Base-by-base conservation (phyloP, 2,888 invertebrate genomes). In the Metallyticus violacea region DNA sequence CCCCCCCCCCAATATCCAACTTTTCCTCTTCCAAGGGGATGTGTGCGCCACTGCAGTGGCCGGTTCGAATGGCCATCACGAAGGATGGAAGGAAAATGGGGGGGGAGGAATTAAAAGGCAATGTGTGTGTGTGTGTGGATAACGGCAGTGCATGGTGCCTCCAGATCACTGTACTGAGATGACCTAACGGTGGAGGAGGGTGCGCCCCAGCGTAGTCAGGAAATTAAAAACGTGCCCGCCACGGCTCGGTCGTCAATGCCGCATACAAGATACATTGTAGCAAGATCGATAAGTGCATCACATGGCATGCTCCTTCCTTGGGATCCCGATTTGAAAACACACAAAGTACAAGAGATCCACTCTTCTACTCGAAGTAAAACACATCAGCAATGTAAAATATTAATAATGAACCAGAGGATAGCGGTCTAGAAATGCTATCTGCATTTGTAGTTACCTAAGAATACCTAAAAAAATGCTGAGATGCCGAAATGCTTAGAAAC, bases 141-240 rank as follows among this genome's bases (percentile, higher is more conserved):
- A 40, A 26, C 62, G 22, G 26, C 9, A 28, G 29, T 81, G 26
- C 30, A n/a, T n/a, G n/a, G n/a, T n/a, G n/a, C n/a, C n/a, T n/a
- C n/a, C n/a, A n/a, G n/a, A n/a, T n/a, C n/a, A n/a, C n/a, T n/a
- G n/a, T n/a, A 7, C 22, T 76, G 62, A 27, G 26, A 40, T 26
- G 26, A 76, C 40, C 40, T 62, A 62, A 62, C 40, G 40, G 9
- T 62, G 15, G 40, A 62, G 40, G 15, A 40, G 40, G 40, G 40
- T 40, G 9, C 40, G 40, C 40, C 2, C 30, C 30, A 30, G 7
- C 0, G 3, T 40, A 26, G 76, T 15, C 82, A 82, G 82, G 82
- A 82, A 82, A 82, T 82, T 82, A 82, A 82, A 82, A 82, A 82
- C 82, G 82, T 82, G 82, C 82, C 40, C 26, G n/a, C 29, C 9